Base-by-base conservation (phyloP, 2,113 vertebrate species). In the Prinia subflava region DNA sequence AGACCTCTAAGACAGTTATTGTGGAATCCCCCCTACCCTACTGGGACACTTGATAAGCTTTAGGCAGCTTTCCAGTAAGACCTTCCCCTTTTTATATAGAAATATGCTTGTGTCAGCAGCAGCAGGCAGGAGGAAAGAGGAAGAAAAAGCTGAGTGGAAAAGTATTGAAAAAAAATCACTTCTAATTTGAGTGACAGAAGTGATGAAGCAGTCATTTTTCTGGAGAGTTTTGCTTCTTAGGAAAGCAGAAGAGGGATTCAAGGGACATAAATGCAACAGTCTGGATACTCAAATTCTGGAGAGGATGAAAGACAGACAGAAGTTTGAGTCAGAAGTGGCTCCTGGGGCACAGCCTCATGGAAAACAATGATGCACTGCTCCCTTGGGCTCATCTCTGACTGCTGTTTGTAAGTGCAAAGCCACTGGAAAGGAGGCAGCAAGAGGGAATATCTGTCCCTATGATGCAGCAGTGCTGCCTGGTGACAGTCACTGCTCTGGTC, bases 131-230 rank as follows among this genome's bases (percentile, higher is more conserved):
- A 92, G 2, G 82, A 92, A 97, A 95, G 94, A 82, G 94, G 95
- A 97, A 97, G 92, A 95, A 84, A 95, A 94, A 94, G 73, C 86
- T 82, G 47, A 67, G 47, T 92, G 87, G 95, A 95, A 96, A 94
- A 94, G 47, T 68, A 87, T 83, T 31, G 10, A 37, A 53, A 62
- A 91, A 93, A 86, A 86, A 23, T 63, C 73, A 74, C 11, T 52
- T 91, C 87, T 89, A 89, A 49, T 94, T 78, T 91, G 89, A 95
- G 92, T 81, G 86, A 95, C 89, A 95, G 89, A 97, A 96, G 41
- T 95, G 94, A 97, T 96, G 95, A 95, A 95, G 64, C 56, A 93
- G 87, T 49, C 19, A 60, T 89, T 95, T 95, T 96, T 95, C 89
- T 89, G 57, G 74, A 93, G 60, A 25, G 11, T 49, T 87, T 94